Evolutionary conservation across 2,113 vertebrate genomes (phyloP).

Genomic region (Semnornis frantzii): DNA sequence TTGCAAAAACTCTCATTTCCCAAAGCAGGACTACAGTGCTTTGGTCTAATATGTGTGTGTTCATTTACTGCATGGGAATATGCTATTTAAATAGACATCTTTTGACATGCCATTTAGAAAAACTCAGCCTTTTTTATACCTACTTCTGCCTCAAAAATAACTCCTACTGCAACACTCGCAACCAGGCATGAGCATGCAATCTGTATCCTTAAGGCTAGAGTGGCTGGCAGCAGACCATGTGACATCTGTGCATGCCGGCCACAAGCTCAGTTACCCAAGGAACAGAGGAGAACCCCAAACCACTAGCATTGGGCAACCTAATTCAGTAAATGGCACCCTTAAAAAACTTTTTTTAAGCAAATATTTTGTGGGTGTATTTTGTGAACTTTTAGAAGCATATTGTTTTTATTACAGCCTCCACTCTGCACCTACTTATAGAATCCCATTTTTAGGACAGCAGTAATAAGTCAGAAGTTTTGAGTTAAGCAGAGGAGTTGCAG

Average conservation of each 20-base stretch:
- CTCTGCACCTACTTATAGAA: neutral
- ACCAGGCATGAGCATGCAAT: neutral
- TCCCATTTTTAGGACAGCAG: constrained; percentile 14
- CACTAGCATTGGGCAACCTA: neutral
- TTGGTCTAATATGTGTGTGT: neutral
- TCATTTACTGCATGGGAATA: neutral
- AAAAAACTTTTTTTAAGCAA: neutral
- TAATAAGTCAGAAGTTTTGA: constrained; percentile 38
- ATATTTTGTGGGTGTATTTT: neutral
- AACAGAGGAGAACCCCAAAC: neutral
- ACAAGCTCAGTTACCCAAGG: neutral
- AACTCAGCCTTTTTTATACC: neutral
- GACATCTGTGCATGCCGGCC: neutral
- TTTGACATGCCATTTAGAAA: neutral
- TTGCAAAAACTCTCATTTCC: neutral
- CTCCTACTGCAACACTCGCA: neutral
- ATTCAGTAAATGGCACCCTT: neutral
- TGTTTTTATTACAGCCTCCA: neutral
- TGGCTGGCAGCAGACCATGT: neutral
- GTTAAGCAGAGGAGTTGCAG: constrained; percentile 28
- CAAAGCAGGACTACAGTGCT: neutral
- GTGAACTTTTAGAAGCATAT: neutral
- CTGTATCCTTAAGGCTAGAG: fast-evolving
- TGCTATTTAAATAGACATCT: neutral
- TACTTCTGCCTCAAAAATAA: neutral